Evolutionary conservation across 2,888 invertebrate genomes (phyloP).

Genomic region (Tenthredo mesomela): DNA sequence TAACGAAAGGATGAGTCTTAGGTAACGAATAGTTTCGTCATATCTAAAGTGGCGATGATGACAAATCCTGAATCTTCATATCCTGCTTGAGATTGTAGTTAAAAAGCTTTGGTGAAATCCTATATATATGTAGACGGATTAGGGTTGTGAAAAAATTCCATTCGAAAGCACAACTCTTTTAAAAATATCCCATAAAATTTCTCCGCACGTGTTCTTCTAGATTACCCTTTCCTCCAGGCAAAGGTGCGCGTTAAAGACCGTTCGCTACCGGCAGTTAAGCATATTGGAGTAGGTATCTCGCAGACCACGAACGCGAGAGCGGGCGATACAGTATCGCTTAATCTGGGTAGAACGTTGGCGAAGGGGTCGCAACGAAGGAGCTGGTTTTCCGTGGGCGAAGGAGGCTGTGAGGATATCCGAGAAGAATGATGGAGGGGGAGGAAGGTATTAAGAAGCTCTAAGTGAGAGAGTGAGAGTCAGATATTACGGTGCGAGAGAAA

Average conservation of each 20-base stretch:
- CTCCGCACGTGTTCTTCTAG: slow-evolving; percentile 8
- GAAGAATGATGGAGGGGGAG: slow-evolving; percentile 21
- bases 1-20: neutral
- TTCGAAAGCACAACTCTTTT: neutral
- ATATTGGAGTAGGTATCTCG: slow-evolving; percentile 25
- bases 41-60: neutral
- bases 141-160: neutral
- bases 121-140: neutral
- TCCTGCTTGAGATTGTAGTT: neutral
- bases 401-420: neutral
- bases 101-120: neutral
- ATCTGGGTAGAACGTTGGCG: slow-evolving; percentile 9
- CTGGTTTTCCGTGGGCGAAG: neutral
- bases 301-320: slow-evolving; percentile 14
- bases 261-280: slow-evolving; percentile 15
- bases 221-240: neutral
- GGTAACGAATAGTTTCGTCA: neutral
- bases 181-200: neutral
- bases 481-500: slow-evolving; percentile 22
- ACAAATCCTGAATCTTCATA: neutral
- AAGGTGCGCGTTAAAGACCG: slow-evolving; percentile 5
- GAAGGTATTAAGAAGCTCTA: slow-evolving; percentile 25
- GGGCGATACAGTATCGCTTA: slow-evolving; percentile 31
- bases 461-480: slow-evolving; percentile 31
- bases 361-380: slow-evolving; percentile 17